These are phyloP conservation scores for Ecliptopera silaceata DNA, from an alignment of 2,888 invertebrate genomes.

Conservation along the genomic window DNA sequence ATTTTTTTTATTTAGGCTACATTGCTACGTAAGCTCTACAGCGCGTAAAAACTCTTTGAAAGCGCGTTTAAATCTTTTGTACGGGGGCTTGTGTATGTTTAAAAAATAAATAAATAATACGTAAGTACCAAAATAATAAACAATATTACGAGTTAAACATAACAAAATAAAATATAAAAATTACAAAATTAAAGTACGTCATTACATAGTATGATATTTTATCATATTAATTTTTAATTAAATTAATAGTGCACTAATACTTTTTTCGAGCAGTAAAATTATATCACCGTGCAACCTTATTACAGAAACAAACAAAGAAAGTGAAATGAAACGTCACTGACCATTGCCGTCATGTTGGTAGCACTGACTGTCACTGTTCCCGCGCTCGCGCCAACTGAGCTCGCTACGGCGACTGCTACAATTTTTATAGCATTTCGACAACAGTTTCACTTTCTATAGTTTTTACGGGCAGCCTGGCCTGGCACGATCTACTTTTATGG, in stretches of 20 bases:
- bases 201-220: no score
- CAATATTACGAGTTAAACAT: no score
- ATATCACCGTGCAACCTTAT: conserved; percentile 44
- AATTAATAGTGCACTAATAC: no score
- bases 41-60: neutral
- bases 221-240: no score
- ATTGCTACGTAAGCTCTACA: conserved; percentile 6
- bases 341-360: conserved; percentile 60
- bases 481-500: conserved; percentile 72
- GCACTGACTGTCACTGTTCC: conserved; percentile 49
- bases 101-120: no score
- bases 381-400: conserved; percentile 70
- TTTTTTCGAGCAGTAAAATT: no score
- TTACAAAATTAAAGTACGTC: no score
- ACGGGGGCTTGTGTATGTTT: neutral
- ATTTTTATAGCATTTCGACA: conserved; percentile 74
- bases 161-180: no score
- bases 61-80: conserved; percentile 25
- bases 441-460: conserved; percentile 77
- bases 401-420: conserved; percentile 59
- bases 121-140: no score
- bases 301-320: conserved; percentile 57
- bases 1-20: no score
- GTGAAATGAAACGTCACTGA: conserved; percentile 65
- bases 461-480: conserved; percentile 50